A percentile compares a stretch with the other conserved stretches of the same genome.
Evolutionary conservation across 2,888 invertebrate species (phyloP).

Genomic region (Cyclophora punctaria): DNA sequence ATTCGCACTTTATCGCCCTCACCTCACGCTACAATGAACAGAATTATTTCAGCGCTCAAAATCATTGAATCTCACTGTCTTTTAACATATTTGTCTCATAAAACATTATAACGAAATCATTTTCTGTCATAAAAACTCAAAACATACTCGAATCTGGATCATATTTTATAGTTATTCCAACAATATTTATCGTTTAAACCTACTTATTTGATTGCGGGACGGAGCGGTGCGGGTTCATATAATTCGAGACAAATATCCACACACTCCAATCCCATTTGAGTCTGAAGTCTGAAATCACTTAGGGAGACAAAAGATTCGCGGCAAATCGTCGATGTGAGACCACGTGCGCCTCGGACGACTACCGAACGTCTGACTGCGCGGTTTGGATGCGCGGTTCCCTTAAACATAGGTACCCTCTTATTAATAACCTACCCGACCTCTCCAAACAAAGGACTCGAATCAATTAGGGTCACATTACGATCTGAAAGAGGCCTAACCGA

Average conservation of each 20-base stretch:
- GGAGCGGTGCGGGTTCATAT: slow-evolving; percentile 11
- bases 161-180: too few relatives aligned
- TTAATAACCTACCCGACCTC: slow-evolving; percentile 54
- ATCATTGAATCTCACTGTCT: slow-evolving; percentile 5
- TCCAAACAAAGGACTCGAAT: slow-evolving; percentile 65
- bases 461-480: slow-evolving; percentile 50
- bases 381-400: slow-evolving; percentile 58
- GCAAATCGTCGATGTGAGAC: slow-evolving; percentile 37
- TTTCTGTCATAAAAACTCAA: slow-evolving; percentile 13
- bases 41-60: slow-evolving; percentile 10
- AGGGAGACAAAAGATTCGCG: slow-evolving; percentile 53
- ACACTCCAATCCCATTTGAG: slow-evolving; percentile 40
- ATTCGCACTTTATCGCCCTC: slow-evolving; percentile 34
- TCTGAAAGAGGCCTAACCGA: slow-evolving; percentile 25
- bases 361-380: slow-evolving; percentile 59
- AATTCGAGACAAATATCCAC: slow-evolving; percentile 21
- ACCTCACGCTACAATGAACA: slow-evolving; percentile 20
- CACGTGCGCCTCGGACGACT: slow-evolving; percentile 57
- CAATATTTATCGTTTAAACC: neutral
- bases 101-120: slow-evolving; percentile 13
- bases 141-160: slow-evolving; percentile 10
- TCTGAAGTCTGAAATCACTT: slow-evolving; percentile 41
- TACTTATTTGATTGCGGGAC: slow-evolving; percentile 18
- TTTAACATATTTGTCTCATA: slow-evolving; percentile 1
- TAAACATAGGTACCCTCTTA: slow-evolving; percentile 47